Percentiles rank a stretch among this genome's conserved stretches.
Evolutionary conservation across 2,888 invertebrate genomes (phyloP).

Genomic region (Hermaeophaga mercurialis): DNA sequence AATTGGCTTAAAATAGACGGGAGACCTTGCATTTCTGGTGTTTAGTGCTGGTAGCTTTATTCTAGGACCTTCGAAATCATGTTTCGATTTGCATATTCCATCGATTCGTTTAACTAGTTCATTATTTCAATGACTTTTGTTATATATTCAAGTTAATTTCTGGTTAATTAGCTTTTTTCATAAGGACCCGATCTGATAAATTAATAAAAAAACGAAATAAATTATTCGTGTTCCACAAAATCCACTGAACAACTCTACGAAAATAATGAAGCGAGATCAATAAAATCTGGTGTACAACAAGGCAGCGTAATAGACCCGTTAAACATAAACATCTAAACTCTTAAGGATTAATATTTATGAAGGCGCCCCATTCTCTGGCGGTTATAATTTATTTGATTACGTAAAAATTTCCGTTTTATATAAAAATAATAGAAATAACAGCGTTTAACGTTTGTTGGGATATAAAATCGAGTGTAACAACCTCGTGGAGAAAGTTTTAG

Average conservation of each 20-base stretch:
- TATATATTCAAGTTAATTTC: slow-evolving; percentile 8
- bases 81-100: slow-evolving; percentile 28
- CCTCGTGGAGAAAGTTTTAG: slow-evolving; percentile 41
- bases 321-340: background rate
- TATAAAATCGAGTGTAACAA: slow-evolving; percentile 37
- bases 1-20: slow-evolving; percentile 28
- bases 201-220: too few relatives aligned
- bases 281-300: too few relatives aligned
- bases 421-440: slow-evolving; percentile 13
- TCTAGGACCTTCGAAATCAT: slow-evolving; percentile 27
- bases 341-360: too few relatives aligned
- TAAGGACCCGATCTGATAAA: too few relatives aligned
- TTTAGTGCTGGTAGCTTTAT: slow-evolving; percentile 9
- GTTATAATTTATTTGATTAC: too few relatives aligned
- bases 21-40: slow-evolving; percentile 19
- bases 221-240: too few relatives aligned
- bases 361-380: too few relatives aligned
- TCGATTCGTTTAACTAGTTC: slow-evolving; percentile 23
- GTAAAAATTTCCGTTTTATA: background rate
- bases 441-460: slow-evolving; percentile 8
- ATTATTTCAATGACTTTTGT: slow-evolving; percentile 19
- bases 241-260: too few relatives aligned
- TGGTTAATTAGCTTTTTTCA: slow-evolving; percentile 12
- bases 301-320: too few relatives aligned
- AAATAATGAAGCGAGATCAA: too few relatives aligned